Evolutionary conservation across 2,113 vertebrate species (phyloP).

Genomic region (Chlorocebus sabaeus): DNA sequence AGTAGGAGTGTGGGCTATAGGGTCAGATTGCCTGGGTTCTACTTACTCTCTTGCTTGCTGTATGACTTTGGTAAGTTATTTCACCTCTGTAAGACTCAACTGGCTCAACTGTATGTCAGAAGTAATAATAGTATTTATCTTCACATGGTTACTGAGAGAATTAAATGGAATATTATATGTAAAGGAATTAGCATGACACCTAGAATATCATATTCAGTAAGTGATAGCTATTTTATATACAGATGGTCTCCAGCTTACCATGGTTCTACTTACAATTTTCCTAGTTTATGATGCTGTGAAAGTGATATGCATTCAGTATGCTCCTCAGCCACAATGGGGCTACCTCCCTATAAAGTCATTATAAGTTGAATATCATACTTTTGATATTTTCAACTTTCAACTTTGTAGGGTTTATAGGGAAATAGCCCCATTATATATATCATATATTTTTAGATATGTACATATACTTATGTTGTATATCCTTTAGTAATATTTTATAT

Average conservation of each 20-base stretch:
- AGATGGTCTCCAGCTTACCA: neutral
- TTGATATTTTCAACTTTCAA: no score
- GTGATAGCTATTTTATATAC: neutral
- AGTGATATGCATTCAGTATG: neutral
- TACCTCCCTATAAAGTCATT: neutral
- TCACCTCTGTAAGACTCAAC: neutral
- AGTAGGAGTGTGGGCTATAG: neutral
- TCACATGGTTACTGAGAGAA: slow-evolving; percentile 14
- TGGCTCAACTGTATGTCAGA: neutral
- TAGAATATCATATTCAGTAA: slow-evolving; percentile 19
- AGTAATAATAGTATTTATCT: neutral
- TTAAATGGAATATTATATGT: neutral
- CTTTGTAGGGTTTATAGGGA: neutral
- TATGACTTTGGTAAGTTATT: neutral
- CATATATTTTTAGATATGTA: neutral
- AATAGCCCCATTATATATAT: neutral
- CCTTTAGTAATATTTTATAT: neutral
- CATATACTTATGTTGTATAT: neutral
- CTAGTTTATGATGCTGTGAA: neutral
- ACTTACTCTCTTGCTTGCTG: neutral
- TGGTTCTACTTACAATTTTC: neutral
- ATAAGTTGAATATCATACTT: neutral
- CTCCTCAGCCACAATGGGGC: neutral
- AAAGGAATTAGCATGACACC: neutral
- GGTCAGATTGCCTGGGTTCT: neutral